Conservation (phyloP, 2,113 vertebrate genomes). For the Halcyon senegalensis region DNA sequence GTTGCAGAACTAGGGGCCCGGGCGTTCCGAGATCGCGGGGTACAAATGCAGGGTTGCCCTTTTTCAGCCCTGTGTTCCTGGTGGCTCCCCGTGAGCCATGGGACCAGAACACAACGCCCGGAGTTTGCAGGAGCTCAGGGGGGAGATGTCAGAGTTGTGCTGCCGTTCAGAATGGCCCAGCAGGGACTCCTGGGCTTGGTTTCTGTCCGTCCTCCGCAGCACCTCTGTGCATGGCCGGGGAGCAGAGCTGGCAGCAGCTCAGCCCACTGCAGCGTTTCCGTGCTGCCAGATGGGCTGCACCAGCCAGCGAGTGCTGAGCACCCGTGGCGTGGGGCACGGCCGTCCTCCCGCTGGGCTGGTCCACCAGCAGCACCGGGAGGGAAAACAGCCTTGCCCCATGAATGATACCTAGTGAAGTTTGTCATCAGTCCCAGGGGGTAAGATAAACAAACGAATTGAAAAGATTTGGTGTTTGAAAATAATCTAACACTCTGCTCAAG, state of each 20-base stretch:
- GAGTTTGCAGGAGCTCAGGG: background rate
- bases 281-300: background rate
- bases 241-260: background rate
- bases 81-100: background rate
- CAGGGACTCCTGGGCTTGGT: background rate
- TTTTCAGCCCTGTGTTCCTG: background rate
- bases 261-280: background rate
- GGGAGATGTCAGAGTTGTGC: background rate
- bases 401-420: background rate
- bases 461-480: background rate
- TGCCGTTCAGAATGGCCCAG: background rate
- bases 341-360: background rate
- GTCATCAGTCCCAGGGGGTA: background rate
- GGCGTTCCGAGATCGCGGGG: background rate
- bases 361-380: background rate
- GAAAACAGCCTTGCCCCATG: background rate
- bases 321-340: rapidly evolving
- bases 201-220: background rate
- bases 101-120: too few species aligned
- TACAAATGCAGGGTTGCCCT: background rate
- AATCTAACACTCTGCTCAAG: background rate
- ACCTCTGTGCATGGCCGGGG: background rate
- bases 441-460: background rate
- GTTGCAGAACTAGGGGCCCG: too few species aligned
- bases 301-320: too few species aligned